Percentiles rank a stretch among this genome's conserved stretches.
phyloP scores from a whole-genome alignment of 1,140 invertebrate genomes.

The Cydia amplana region DNA sequence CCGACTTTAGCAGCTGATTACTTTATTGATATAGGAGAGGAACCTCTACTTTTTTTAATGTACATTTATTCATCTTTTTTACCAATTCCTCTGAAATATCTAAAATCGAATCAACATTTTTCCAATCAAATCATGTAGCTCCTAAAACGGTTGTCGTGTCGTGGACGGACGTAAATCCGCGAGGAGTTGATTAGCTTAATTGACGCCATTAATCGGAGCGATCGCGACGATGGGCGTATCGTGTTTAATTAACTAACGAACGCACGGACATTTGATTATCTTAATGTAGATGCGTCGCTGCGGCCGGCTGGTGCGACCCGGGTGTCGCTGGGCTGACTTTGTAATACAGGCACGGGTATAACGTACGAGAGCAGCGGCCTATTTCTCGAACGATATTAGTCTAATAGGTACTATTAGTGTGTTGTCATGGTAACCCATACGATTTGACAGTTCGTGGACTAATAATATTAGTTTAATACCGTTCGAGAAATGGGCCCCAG shows the following conservation, averaged over 20 bases:
- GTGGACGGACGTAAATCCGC: slow-evolving; percentile 60
- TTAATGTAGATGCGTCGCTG: slow-evolving; percentile 52
- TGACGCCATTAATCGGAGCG: slow-evolving; percentile 66
- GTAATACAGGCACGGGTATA: not conserved
- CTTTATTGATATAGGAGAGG: not conserved
- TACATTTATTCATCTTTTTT: not conserved
- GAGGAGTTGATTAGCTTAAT: slow-evolving; percentile 72
- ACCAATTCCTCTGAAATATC: not conserved
- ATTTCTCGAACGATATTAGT: no score
- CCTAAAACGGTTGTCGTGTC: slow-evolving; percentile 41
- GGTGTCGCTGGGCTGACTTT: not conserved
- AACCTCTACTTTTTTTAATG: not conserved
- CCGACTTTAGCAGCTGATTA: not conserved
- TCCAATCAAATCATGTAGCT: slow-evolving; percentile 26
- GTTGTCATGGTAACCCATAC: no score
- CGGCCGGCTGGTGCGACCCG: slow-evolving; percentile 1
- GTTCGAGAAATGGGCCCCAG: no score
- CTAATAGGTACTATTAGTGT: no score
- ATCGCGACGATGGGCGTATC: slow-evolving; percentile 66
- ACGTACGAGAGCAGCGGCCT: not conserved
- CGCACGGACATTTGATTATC: slow-evolving; percentile 65
- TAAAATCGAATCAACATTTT: slow-evolving; percentile 1
- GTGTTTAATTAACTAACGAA: slow-evolving; percentile 76
- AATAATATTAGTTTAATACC: no score
- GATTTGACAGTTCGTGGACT: no score